Conservation (phyloP, 2,113 vertebrate genomes). For the Pontoporia blainvillei region DNA sequence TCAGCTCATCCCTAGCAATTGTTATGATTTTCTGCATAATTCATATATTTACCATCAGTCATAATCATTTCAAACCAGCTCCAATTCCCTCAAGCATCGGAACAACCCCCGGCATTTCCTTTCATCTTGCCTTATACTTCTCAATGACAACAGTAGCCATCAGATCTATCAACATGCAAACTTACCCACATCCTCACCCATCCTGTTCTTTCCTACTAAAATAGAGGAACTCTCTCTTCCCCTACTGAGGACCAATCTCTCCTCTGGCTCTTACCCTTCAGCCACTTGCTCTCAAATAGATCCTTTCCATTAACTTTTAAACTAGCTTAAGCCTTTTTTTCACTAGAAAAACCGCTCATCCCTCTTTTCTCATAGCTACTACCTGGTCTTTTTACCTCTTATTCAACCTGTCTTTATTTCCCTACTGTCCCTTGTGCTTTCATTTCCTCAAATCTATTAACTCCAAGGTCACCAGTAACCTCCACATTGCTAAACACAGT, state of each 20-base stretch:
- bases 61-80: not conserved
- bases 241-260: not conserved
- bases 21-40: not conserved
- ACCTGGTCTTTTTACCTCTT: not conserved
- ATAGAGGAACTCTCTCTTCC: not conserved
- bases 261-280: not conserved
- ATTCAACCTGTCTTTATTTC: not conserved
- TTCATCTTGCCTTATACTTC: not conserved
- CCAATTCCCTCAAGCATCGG: not conserved
- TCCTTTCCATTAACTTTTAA: not conserved
- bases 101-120: accelerated
- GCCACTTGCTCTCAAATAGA: not conserved
- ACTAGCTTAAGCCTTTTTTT: not conserved
- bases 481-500: not conserved
- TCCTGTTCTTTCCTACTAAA: not conserved
- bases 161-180: not conserved
- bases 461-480: not conserved
- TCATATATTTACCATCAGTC: not conserved
- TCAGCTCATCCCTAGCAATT: not conserved
- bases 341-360: not conserved
- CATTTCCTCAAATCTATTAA: not conserved
- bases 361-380: not conserved
- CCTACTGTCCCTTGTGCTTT: not conserved
- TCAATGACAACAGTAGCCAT: not conserved
- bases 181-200: not conserved